A percentile compares a stretch with the other conserved stretches of the same genome.
These are phyloP conservation scores for Lepidocolaptes lacrymiger DNA, from an alignment of 2,797 vertebrate species.

Conservation along the genomic window DNA sequence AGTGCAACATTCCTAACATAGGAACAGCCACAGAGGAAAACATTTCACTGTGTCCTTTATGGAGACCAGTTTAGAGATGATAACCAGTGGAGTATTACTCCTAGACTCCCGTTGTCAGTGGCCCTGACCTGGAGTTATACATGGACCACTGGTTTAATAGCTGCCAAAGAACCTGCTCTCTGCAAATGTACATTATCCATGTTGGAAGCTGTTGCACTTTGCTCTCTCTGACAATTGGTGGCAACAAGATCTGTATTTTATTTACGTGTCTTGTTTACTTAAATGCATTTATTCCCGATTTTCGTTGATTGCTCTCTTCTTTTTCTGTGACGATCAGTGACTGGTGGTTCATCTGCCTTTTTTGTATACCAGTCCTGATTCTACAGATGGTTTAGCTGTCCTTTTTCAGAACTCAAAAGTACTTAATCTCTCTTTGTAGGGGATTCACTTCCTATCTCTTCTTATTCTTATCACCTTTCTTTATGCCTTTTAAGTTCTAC, in stretches of 20 bases:
- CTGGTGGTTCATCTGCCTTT: background rate
- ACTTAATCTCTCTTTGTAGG: background rate
- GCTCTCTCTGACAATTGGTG: background rate
- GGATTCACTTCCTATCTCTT: slow-evolving; percentile 18
- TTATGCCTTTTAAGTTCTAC: background rate
- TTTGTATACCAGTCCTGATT: background rate
- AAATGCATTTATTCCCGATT: background rate
- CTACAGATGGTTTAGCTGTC: background rate
- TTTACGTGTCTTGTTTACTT: background rate
- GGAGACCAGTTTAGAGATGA: background rate
- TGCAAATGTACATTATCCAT: background rate
- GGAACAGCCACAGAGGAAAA: background rate
- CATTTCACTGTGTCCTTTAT: background rate
- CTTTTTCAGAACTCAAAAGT: background rate
- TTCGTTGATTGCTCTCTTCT: background rate
- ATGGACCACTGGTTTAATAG: background rate
- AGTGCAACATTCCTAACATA: fast-evolving
- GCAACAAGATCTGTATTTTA: background rate
- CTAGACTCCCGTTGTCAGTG: background rate
- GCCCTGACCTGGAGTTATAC: background rate
- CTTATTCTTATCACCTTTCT: background rate
- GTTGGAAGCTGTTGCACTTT: background rate
- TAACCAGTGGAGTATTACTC: background rate
- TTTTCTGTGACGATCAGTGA: background rate
- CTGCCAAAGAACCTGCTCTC: background rate